These are phyloP conservation scores for Procambarus virginalis DNA, from an alignment of 1,140 invertebrate species.

Conservation along the genomic window DNA sequence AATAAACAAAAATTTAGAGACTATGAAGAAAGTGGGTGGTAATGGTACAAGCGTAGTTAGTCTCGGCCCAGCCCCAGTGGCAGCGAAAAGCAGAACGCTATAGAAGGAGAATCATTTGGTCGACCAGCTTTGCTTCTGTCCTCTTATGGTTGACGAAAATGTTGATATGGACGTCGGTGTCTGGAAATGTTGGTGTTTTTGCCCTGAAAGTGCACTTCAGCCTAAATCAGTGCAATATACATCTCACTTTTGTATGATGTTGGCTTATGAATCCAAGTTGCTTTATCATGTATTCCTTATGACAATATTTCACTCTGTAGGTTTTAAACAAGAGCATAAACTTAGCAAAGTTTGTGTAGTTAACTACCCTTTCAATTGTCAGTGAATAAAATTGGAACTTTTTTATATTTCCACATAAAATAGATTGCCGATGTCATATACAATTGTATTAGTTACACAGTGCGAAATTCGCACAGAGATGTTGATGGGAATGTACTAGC, in stretches of 20 bases:
- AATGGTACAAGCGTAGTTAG: slow-evolving; percentile 93
- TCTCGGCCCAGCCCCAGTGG: slow-evolving; percentile 92
- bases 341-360: no score
- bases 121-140: slow-evolving; percentile 18
- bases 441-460: no score
- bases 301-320: no score
- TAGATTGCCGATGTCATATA: no score
- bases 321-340: no score
- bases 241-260: neutral
- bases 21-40: slow-evolving; percentile 83
- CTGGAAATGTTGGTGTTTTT: slow-evolving; percentile 27
- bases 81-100: slow-evolving; percentile 89
- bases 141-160: slow-evolving; percentile 26
- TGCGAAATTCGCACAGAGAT: no score
- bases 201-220: slow-evolving; percentile 39
- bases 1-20: slow-evolving; percentile 76
- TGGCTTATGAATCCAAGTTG: neutral
- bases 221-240: slow-evolving; percentile 44
- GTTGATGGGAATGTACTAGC: no score
- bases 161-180: slow-evolving; percentile 15
- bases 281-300: no score
- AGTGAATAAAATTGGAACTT: no score
- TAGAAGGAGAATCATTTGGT: slow-evolving; percentile 79
- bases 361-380: no score
- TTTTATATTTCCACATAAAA: no score